Base-by-base conservation (phyloP, 2,797 vertebrate species). In the Huso huso region DNA sequence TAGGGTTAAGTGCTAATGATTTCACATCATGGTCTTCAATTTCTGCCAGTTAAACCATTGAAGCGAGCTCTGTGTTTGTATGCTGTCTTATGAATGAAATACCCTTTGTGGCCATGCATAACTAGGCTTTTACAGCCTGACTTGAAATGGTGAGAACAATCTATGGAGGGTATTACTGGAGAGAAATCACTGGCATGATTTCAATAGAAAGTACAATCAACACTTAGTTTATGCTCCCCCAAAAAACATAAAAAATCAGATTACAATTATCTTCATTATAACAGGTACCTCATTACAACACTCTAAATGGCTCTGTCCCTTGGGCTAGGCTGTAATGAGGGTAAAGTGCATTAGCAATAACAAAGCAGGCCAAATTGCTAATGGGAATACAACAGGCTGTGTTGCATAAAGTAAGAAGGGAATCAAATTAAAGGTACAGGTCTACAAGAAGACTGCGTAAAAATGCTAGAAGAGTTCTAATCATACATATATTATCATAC, bases 341-440 rank as follows among this genome's bases (percentile, higher is more conserved):
- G 52, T 55, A 55, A 55, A 55, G 52, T 55, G 52, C n/a, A 55
- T 55, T 55, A 55, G 52, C 52, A 55, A 9, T 10, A 62, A 62
- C 13, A 62, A 48, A 62, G 61, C 61, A 37, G 18, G 61, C 13
- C 13, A 23, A 62, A 23, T 37, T 62, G 18, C 9, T 23, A 62
- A 23, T 23, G 10, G 13, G 15, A 62, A 23, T 23, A 1, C 18
- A 23, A 62, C 61, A 62, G 11, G 61, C 8, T 18, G 2, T 15
- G 61, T 2, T 62, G 18, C 61, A 62, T 18, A 62, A 23, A 23
- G 61, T 37, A 62, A 18, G 18, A 37, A 23, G 48, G 23, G 23
- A 62, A 9, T 8, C 15, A 5, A 15, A 9, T 37, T 15, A 62
- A 12, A 9, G 48, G 18, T 6, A 23, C 10, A 9, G 52, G 1